phyloP scores from a whole-genome alignment of 2,113 vertebrate genomes.

The Megalops atlanticus region DNA sequence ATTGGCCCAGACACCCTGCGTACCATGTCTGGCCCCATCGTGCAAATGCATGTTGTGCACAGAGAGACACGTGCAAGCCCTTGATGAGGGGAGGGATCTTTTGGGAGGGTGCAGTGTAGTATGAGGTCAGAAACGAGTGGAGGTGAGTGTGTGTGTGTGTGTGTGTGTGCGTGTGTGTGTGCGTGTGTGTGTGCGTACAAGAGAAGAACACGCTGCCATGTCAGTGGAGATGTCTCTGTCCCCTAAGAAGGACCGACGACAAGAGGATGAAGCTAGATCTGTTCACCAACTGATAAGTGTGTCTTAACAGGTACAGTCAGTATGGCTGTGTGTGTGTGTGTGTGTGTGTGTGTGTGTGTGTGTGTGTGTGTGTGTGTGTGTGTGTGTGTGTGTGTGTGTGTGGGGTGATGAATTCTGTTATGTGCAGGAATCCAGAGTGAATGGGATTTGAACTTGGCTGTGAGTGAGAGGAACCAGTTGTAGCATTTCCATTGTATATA shows the following conservation, averaged over 20 bases:
- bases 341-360: conserved; percentile 45
- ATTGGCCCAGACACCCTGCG: not conserved
- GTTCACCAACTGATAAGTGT: not conserved
- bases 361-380: conserved; percentile 31
- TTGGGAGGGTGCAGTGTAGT: conserved; percentile 32
- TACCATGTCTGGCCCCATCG: not conserved
- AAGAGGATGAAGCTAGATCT: not conserved
- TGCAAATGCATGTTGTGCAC: not conserved
- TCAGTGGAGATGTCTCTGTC: not conserved
- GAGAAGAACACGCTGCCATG: not conserved
- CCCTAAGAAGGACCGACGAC: not conserved
- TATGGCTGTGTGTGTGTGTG: conserved; percentile 18
- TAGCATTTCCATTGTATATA: conserved; percentile 73
- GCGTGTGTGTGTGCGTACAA: not conserved
- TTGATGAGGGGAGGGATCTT: conserved; percentile 4
- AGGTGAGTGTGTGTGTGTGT: conserved; percentile 32
- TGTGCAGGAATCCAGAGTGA: conserved; percentile 30
- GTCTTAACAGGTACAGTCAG: conserved; percentile 10
- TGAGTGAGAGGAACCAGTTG: conserved; percentile 55
- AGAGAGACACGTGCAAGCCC: conserved; percentile 18
- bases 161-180: conserved; percentile 26
- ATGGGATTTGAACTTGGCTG: conserved; percentile 56
- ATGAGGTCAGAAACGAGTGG: conserved; percentile 32
- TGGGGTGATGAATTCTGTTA: conserved; percentile 35
- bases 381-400: conserved; percentile 9